Conservation (phyloP, 2,888 invertebrate genomes). For the Patella depressa region DNA sequence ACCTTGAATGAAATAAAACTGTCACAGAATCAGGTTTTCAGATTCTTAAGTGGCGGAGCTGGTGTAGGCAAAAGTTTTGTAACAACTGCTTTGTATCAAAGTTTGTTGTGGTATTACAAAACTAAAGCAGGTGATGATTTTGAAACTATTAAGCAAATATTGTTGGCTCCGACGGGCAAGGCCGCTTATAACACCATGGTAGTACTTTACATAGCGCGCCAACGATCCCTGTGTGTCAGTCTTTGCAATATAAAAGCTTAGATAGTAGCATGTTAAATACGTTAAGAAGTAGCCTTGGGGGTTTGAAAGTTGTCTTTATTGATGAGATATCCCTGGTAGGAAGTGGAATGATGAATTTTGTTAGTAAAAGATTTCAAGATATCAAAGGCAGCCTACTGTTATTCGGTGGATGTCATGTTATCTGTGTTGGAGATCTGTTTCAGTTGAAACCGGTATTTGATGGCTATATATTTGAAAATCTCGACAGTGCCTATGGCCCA, state of each 20-base stretch:
- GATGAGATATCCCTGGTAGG: constrained; percentile 46
- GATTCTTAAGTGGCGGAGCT: no score
- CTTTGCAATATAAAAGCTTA: constrained; percentile 23
- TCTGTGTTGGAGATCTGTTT: no score
- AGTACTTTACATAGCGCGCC: constrained; percentile 30
- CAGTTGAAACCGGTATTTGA: no score
- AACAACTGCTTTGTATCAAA: constrained; percentile 42
- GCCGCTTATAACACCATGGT: constrained; percentile 35
- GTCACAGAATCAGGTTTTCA: no score
- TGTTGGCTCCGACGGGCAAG: constrained; percentile 44
- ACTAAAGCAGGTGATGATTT: constrained; percentile 33
- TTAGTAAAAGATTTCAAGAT: constrained; percentile 31
- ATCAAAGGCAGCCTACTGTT: constrained; percentile 30
- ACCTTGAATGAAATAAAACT: no score
- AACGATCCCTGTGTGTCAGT: constrained; percentile 26
- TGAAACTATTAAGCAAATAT: constrained; percentile 19
- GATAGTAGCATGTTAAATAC: constrained; percentile 18
- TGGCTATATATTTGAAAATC: no score
- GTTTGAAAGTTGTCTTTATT: constrained; percentile 33
- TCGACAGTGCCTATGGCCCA: no score
- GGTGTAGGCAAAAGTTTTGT: no score
- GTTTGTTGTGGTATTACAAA: constrained; percentile 33
- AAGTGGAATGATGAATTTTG: constrained; percentile 25
- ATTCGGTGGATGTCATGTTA: constrained; percentile 20
- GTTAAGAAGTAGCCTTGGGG: not conserved